Percentiles rank a stretch among this genome's conserved stretches.
Evolutionary conservation across 2,888 invertebrate species (phyloP).

Genomic region (Eupithecia exiguata): DNA sequence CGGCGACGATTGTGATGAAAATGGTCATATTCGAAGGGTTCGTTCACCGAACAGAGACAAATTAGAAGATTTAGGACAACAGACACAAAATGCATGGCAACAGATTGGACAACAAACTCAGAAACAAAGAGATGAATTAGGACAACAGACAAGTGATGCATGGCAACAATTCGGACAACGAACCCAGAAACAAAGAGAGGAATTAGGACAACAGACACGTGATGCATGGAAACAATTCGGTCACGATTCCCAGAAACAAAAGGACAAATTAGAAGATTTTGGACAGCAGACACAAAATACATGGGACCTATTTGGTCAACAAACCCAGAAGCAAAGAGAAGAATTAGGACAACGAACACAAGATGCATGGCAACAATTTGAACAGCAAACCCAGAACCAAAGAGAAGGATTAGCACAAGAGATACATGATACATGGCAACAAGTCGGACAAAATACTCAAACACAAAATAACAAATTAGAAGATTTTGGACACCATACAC

Average conservation of each 20-base stretch:
- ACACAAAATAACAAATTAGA: slow-evolving; percentile 32
- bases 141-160: slow-evolving; percentile 23
- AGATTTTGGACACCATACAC: slow-evolving; percentile 6
- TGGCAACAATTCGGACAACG: slow-evolving; percentile 7
- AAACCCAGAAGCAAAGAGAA: slow-evolving; percentile 42
- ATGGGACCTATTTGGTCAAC: slow-evolving; percentile 44
- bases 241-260: slow-evolving; percentile 50
- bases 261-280: slow-evolving; percentile 48
- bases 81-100: slow-evolving; percentile 48
- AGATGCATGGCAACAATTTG: slow-evolving; percentile 32
- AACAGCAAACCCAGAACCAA: slow-evolving; percentile 50
- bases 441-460: slow-evolving; percentile 51
- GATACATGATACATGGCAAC: not conserved
- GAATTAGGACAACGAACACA: slow-evolving; percentile 54
- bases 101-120: not conserved
- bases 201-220: not conserved
- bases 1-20: slow-evolving; percentile 60
- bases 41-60: slow-evolving; percentile 56
- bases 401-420: slow-evolving; percentile 20
- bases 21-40: slow-evolving; percentile 62
- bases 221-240: slow-evolving; percentile 46
- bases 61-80: slow-evolving; percentile 48
- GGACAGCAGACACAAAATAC: slow-evolving; percentile 55
- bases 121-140: not conserved
- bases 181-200: not conserved